phyloP scores from a whole-genome alignment of 1,140 invertebrate genomes.

The Reticulitermes speratus region DNA sequence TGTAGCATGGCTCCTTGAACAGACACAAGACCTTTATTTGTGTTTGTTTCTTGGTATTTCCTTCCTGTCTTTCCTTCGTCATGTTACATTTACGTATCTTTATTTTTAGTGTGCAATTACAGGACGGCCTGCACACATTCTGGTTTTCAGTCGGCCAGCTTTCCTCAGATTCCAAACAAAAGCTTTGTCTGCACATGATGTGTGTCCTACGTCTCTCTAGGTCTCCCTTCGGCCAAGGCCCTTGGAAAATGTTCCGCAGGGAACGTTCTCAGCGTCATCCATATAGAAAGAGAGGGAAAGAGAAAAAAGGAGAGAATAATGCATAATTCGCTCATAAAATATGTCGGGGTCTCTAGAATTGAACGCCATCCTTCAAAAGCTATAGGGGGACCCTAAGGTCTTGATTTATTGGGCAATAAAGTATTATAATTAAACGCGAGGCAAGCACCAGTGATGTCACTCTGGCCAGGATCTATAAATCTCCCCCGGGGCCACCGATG shows the following conservation, averaged over 20 bases:
- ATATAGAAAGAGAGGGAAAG: conserved; percentile 32
- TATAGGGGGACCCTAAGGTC: conserved; percentile 37
- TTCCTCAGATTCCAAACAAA: background rate
- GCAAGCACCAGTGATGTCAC: conserved; percentile 46
- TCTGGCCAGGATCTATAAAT: conserved; percentile 48
- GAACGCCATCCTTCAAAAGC: conserved; percentile 50
- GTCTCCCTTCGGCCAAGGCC: conserved; percentile 13
- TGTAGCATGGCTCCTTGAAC: too few relatives aligned
- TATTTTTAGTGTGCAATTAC: too few relatives aligned
- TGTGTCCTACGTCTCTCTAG: background rate
- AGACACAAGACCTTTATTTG: too few relatives aligned
- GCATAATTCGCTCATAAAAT: conserved; percentile 53
- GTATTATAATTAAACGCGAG: conserved; percentile 43
- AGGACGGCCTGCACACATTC: too few relatives aligned
- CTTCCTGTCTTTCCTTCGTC: too few relatives aligned
- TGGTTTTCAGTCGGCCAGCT: too few relatives aligned
- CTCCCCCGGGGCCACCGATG: conserved; percentile 38
- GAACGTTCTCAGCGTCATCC: conserved; percentile 24
- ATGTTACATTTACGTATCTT: too few relatives aligned
- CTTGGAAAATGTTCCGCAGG: conserved; percentile 21
- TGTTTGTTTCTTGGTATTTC: too few relatives aligned
- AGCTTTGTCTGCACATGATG: background rate
- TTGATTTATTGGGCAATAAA: conserved; percentile 40
- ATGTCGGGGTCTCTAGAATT: conserved; percentile 48
- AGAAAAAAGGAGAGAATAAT: conserved; percentile 43